Conservation (phyloP, 2,888 invertebrate species). For the Megaustenia siamemsis region DNA sequence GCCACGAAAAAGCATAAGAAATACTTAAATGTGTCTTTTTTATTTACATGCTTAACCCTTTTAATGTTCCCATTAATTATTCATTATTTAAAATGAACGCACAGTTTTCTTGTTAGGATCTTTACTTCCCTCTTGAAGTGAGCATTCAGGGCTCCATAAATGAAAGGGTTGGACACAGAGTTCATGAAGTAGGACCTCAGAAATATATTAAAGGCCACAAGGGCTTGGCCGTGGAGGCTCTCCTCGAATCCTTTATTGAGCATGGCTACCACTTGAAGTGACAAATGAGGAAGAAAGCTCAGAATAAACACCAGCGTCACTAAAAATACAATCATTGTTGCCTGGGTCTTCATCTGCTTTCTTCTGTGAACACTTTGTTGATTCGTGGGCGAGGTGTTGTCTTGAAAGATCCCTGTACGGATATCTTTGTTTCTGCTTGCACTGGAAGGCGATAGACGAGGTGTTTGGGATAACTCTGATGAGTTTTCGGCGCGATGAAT, state of each 20-base stretch:
- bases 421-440: neutral
- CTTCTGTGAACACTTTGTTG: neutral
- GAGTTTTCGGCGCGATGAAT: too few species aligned
- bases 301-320: constrained; percentile 68
- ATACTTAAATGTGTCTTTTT: too few species aligned
- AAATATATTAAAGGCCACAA: constrained; percentile 65
- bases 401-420: neutral
- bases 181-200: constrained; percentile 70
- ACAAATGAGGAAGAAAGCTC: constrained; percentile 68
- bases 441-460: neutral
- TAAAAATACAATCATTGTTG: constrained; percentile 62
- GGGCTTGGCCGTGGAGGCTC: constrained; percentile 52
- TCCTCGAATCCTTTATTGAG: constrained; percentile 61
- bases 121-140: constrained; percentile 62
- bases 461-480: too few species aligned
- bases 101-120: too few species aligned
- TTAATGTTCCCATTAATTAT: too few species aligned
- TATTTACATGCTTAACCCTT: too few species aligned
- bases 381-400: neutral
- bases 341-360: constrained; percentile 43
- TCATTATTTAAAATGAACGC: too few species aligned
- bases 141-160: constrained; percentile 67
- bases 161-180: constrained; percentile 67
- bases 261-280: constrained; percentile 61
- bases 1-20: too few species aligned